Conservation (phyloP, 2,888 invertebrate genomes). For the Julus scanicus region DNA sequence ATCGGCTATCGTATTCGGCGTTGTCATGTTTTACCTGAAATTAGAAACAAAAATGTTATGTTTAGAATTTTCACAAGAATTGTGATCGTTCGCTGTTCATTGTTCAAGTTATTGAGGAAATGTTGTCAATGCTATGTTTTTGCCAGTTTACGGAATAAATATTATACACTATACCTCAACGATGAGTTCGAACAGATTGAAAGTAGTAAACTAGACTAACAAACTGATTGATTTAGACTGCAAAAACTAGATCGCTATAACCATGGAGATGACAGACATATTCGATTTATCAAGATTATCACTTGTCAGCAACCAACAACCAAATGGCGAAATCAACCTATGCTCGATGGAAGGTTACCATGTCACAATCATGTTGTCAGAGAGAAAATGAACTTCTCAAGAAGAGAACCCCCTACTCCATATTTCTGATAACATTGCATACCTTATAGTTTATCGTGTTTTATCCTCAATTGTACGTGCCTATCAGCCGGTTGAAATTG, state of each 20-base stretch:
- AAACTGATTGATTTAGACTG: not conserved
- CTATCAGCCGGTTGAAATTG: slow-evolving; percentile 10
- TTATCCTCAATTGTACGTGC: not conserved
- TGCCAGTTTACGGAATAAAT: not conserved
- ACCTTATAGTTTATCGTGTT: not conserved
- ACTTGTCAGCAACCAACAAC: not conserved
- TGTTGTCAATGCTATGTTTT: not conserved
- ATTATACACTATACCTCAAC: not conserved
- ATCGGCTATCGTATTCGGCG: slow-evolving; percentile 63
- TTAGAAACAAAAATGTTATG: not conserved
- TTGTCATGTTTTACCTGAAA: not conserved
- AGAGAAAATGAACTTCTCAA: not conserved
- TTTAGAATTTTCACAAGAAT: not conserved
- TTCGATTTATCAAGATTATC: slow-evolving; percentile 23
- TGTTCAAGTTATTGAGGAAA: not conserved
- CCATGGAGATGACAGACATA: slow-evolving; percentile 22
- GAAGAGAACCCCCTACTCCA: not conserved
- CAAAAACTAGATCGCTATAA: slow-evolving; percentile 13
- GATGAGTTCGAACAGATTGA: not conserved
- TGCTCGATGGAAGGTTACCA: not conserved
- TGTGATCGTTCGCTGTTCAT: too few relatives aligned
- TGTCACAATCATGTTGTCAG: not conserved
- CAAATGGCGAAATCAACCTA: not conserved
- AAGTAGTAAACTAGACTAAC: not conserved
- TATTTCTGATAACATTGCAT: not conserved